Evolutionary conservation across 2,888 invertebrate genomes (phyloP).

Genomic region (Calliphora vomitoria): DNA sequence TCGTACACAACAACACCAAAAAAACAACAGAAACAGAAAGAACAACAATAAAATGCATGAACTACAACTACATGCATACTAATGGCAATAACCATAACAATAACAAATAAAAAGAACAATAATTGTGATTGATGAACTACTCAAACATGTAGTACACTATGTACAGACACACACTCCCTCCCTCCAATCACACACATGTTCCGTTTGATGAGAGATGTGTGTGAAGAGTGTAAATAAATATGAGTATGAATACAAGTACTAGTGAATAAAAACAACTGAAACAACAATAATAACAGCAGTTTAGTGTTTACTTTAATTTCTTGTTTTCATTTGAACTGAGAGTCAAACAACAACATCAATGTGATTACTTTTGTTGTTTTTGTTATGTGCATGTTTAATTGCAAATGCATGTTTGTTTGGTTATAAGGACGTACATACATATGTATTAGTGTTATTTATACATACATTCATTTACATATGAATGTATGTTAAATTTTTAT

Average conservation of each 20-base stretch:
- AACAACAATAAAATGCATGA: constrained; percentile 21
- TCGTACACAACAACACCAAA: background rate
- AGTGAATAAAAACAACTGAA: background rate
- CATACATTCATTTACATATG: background rate
- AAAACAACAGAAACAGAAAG: constrained; percentile 7
- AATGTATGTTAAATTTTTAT: background rate
- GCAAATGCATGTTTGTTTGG: background rate
- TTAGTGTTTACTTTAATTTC: background rate
- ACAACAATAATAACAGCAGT: background rate
- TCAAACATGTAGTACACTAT: constrained; percentile 6
- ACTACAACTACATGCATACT: background rate
- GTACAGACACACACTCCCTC: background rate
- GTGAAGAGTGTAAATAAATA: constrained; percentile 3
- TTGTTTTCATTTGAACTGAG: constrained; percentile 16
- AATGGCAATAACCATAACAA: constrained; percentile 39
- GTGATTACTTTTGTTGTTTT: background rate
- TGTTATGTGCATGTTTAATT: constrained; percentile 25
- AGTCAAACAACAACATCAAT: constrained; percentile 25
- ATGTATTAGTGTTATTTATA: too few species aligned
- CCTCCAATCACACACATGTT: background rate
- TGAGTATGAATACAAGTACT: background rate
- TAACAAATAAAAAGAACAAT: constrained; percentile 31
- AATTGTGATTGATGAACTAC: constrained; percentile 51
- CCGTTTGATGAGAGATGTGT: background rate
- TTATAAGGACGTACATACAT: background rate